Conservation (phyloP, 1,140 invertebrate species). For the Drosophila obscura region DNA sequence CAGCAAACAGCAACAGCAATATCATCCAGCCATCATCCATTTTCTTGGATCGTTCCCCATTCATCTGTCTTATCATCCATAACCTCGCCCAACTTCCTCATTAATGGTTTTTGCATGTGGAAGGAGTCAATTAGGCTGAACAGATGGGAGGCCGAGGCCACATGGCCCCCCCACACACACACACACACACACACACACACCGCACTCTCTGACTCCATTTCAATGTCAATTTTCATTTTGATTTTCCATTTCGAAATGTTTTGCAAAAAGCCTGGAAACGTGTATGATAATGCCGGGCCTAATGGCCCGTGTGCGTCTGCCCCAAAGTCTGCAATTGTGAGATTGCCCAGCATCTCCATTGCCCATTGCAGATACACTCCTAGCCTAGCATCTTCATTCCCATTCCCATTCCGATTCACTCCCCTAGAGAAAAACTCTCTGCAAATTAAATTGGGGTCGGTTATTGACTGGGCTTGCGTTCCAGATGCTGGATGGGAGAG, state of each 20-base stretch:
- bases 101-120: conserved; percentile 52
- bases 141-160: conserved; percentile 40
- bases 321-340: conserved; percentile 61
- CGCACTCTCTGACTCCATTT: conserved; percentile 52
- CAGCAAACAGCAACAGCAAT: no score
- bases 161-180: conserved; percentile 59
- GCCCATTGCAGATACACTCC: not conserved
- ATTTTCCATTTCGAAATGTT: conserved; percentile 39
- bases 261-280: conserved; percentile 51
- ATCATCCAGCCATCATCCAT: conserved; percentile 9
- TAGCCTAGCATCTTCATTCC: not conserved
- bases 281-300: conserved; percentile 54
- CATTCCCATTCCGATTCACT: conserved; percentile 2
- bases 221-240: conserved; percentile 75
- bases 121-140: conserved; percentile 19
- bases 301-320: conserved; percentile 55
- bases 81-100: conserved; percentile 48
- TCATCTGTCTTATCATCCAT: conserved; percentile 62
- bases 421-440: conserved; percentile 35
- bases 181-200: conserved; percentile 10
- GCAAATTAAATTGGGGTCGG: conserved; percentile 65
- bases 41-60: conserved; percentile 24
- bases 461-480: conserved; percentile 42
- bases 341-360: conserved; percentile 12
- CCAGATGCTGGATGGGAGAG: conserved; percentile 44